These are phyloP conservation scores for Amphiprion ocellaris DNA, from an alignment of 2,113 vertebrate species.

Conservation along the genomic window DNA sequence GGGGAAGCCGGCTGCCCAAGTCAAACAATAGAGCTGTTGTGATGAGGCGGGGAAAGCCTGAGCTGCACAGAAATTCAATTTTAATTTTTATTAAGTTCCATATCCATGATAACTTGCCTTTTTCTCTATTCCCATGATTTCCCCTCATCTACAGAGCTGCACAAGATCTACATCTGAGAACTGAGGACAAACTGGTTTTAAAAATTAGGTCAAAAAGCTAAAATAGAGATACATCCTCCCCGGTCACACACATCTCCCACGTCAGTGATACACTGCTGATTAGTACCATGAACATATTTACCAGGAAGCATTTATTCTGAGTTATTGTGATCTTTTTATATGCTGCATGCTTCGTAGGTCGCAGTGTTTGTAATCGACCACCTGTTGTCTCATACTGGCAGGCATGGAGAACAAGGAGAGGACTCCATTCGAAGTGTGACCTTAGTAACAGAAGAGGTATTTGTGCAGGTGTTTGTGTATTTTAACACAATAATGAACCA, in stretches of 20 bases:
- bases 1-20: constrained; percentile 13
- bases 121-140: constrained; percentile 13
- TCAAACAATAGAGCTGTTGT: constrained; percentile 53
- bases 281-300: constrained; percentile 45
- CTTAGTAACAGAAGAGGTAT: neutral
- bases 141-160: neutral
- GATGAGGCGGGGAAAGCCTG: constrained; percentile 6
- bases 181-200: neutral
- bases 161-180: neutral
- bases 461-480: neutral
- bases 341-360: constrained; percentile 57
- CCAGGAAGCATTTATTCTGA: constrained; percentile 51
- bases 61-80: constrained; percentile 7
- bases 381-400: constrained; percentile 54
- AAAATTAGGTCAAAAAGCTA: neutral
- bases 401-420: constrained; percentile 12
- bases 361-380: constrained; percentile 48
- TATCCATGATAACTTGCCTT: neutral
- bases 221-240: neutral
- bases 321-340: constrained; percentile 61
- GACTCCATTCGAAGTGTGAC: neutral
- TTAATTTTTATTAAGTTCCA: neutral
- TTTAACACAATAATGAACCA: neutral
- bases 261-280: neutral
- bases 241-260: constrained; percentile 1